Conservation (phyloP, 1,140 invertebrate species). For the Drosophila arawakana region DNA sequence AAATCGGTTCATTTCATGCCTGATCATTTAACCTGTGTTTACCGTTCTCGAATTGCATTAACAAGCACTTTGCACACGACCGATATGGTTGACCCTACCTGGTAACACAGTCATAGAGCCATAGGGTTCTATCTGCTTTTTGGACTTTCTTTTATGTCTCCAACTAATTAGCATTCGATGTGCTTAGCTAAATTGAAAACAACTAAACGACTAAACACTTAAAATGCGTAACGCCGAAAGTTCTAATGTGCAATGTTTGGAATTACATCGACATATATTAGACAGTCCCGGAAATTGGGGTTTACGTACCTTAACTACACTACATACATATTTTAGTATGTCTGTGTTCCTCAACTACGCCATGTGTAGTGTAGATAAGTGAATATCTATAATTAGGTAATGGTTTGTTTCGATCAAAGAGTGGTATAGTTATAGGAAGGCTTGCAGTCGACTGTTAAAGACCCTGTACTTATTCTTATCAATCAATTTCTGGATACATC, state of each 20-base stretch:
- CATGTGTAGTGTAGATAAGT: no score
- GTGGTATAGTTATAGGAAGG: no score
- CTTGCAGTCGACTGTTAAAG: no score
- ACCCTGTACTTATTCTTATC: no score
- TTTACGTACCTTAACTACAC: no score
- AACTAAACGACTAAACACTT: neutral
- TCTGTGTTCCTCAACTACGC: no score
- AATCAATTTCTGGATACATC: no score
- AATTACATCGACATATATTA: neutral
- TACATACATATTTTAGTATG: no score
- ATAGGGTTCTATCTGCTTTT: neutral
- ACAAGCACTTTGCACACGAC: neutral
- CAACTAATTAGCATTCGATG: constrained; percentile 24
- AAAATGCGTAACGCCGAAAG: neutral
- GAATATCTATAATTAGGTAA: no score
- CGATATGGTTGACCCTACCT: neutral
- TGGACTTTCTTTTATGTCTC: neutral
- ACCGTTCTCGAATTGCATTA: constrained; percentile 1
- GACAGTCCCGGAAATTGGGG: neutral
- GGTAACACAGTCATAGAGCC: neutral
- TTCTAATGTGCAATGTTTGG: neutral
- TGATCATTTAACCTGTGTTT: constrained; percentile 28
- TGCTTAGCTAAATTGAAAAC: neutral
- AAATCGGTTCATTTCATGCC: constrained; percentile 1
- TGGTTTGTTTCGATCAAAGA: no score